Evolutionary conservation across 2,888 invertebrate genomes (phyloP), one percentile per base, ranked within the genome.

Genomic region (Caenorhabditis drosophilae): DNA sequence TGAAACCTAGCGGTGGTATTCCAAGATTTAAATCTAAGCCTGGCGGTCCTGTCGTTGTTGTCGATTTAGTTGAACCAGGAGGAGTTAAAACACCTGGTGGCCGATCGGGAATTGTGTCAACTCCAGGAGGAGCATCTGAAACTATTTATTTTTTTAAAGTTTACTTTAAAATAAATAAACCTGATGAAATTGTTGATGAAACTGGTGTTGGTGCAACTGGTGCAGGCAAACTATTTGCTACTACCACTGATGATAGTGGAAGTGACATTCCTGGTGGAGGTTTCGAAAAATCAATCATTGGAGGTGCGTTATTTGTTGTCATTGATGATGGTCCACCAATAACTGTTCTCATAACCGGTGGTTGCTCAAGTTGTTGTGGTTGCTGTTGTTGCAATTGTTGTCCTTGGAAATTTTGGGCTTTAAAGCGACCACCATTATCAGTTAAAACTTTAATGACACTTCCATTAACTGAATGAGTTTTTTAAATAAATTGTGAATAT

Each of bases 341-440:
- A 4, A 59, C 59, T 26, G 64, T 59, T 16, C 64, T 42, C 12
- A 67, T 60, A 11, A 67, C 38, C 16, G 53, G 45, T 0, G 49
- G 41, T 15, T 54, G 49, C 15, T 51, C 44, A 15, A 42, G 16
- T 0, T 35, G 34, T 6, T 18, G 15, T 6, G 49, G 16, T 18
- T 47, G 41, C 6, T 23, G 11, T 2, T 34, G 20, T 15, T 52
- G 36, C n/a, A n/a, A n/a, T 15, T 50, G 34, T 15, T 15, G 25
- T 1, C 25, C 40, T 16, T 49, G 52, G 35, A n/a, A 44, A n/a
- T 7, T 16, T 6, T 44, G 42, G 2, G 51, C 54, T 42, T 72
- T 72, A 52, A 72, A 72, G 9, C 67, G 45, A 18, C 72, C 72
- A 12, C 72, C 72, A 42, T 72, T 72, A 35, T 72, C 72, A 11